phyloP scores from a whole-genome alignment of 1,140 invertebrate species.

The Cydia strobilella region DNA sequence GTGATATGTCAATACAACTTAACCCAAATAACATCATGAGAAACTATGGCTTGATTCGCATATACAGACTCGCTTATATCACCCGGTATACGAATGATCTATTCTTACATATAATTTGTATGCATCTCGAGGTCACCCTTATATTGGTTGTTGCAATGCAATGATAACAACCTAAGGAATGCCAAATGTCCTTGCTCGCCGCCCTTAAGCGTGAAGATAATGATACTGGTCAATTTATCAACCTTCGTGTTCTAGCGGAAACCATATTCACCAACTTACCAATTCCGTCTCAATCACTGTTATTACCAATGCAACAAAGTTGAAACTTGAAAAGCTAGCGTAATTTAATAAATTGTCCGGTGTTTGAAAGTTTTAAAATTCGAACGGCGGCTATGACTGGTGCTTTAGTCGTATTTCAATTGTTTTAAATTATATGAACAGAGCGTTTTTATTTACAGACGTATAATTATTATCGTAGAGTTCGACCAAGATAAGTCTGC shows the following conservation, averaged over 20 bases:
- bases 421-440: slow-evolving; percentile 16
- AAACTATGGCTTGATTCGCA: not conserved
- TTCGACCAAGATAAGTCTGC: too few species aligned
- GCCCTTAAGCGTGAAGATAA: slow-evolving; percentile 30
- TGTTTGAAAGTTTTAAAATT: slow-evolving; percentile 30
- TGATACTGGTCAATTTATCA: slow-evolving; percentile 29
- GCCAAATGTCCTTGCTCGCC: slow-evolving; percentile 16
- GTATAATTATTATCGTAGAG: too few species aligned
- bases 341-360: not conserved
- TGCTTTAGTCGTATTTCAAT: slow-evolving; percentile 23
- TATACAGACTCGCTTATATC: not conserved
- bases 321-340: not conserved
- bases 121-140: not conserved
- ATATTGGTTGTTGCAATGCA: not conserved
- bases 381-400: slow-evolving; percentile 20
- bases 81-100: not conserved
- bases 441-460: not conserved
- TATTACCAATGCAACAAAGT: slow-evolving; percentile 19
- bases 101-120: not conserved
- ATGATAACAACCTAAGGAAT: slow-evolving; percentile 9
- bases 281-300: not conserved
- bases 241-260: slow-evolving; percentile 29
- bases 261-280: slow-evolving; percentile 4
- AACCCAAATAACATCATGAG: slow-evolving; percentile 28
- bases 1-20: slow-evolving; percentile 29